phyloP scores from a whole-genome alignment of 1,140 invertebrate genomes.

The Magallana ariakensis region DNA sequence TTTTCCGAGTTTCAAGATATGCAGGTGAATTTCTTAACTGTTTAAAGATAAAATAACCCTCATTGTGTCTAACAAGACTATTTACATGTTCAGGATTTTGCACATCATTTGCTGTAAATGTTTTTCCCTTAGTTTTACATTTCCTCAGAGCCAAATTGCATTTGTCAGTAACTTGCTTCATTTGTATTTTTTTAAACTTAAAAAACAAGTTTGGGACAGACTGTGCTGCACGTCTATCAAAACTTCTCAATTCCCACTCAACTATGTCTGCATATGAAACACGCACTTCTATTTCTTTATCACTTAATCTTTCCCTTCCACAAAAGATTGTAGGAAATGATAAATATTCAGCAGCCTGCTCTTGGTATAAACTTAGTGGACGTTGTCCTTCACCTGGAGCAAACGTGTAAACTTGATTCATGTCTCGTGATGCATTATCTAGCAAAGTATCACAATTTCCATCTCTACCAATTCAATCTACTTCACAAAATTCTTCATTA shows the following conservation, averaged over 20 bases:
- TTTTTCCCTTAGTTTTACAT: slow-evolving; percentile 45
- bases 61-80: slow-evolving; percentile 49
- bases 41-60: slow-evolving; percentile 58
- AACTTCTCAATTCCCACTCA: slow-evolving; percentile 45
- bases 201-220: slow-evolving; percentile 48
- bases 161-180: slow-evolving; percentile 44
- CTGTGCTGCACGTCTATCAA: slow-evolving; percentile 48
- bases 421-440: slow-evolving; percentile 14
- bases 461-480: neutral
- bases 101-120: slow-evolving; percentile 42
- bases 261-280: slow-evolving; percentile 42
- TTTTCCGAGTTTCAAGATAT: slow-evolving; percentile 56
- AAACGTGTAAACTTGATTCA: slow-evolving; percentile 43
- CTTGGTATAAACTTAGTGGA: slow-evolving; percentile 50
- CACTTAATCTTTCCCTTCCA: slow-evolving; percentile 49
- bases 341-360: slow-evolving; percentile 52
- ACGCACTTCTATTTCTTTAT: slow-evolving; percentile 25
- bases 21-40: slow-evolving; percentile 55
- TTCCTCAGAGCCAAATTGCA: slow-evolving; percentile 43
- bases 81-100: slow-evolving; percentile 33
- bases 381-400: slow-evolving; percentile 48
- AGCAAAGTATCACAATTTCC: slow-evolving; percentile 49
- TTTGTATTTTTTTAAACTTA: slow-evolving; percentile 48
- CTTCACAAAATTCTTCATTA: slow-evolving; percentile 43
- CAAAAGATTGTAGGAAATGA: slow-evolving; percentile 63